A percentile compares a stretch with the other conserved stretches of the same genome.
These are phyloP conservation scores for Hirtodrosophila duncani DNA, from an alignment of 2,888 invertebrate species.

Conservation along the genomic window DNA sequence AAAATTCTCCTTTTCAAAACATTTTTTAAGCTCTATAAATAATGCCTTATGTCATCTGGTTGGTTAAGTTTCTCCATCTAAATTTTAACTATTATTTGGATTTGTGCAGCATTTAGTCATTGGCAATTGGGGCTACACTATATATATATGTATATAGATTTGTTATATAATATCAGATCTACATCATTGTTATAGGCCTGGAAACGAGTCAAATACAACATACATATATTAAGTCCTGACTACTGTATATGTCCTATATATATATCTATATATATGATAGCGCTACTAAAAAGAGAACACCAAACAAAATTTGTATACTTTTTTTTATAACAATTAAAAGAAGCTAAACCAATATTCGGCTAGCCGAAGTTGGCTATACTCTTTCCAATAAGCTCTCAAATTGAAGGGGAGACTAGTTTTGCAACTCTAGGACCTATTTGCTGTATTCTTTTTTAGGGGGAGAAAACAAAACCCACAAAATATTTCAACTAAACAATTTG, in stretches of 20 bases:
- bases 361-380: slow-evolving; percentile 31
- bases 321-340: slow-evolving; percentile 41
- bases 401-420: not conserved
- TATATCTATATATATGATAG: not conserved
- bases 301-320: slow-evolving; percentile 15
- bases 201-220: slow-evolving; percentile 28
- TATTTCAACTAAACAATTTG: slow-evolving; percentile 55
- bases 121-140: slow-evolving; percentile 11
- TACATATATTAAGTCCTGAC: slow-evolving; percentile 3
- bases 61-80: slow-evolving; percentile 13
- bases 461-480: slow-evolving; percentile 52
- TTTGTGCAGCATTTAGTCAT: slow-evolving; percentile 32
- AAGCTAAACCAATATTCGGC: slow-evolving; percentile 45
- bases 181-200: too few relatives aligned
- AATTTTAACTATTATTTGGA: slow-evolving; percentile 58
- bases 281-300: slow-evolving; percentile 23
- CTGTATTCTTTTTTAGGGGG: slow-evolving; percentile 13
- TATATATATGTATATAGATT: not conserved
- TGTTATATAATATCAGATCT: slow-evolving; percentile 22
- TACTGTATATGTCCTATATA: slow-evolving; percentile 2
- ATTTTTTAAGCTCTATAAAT: slow-evolving; percentile 35
- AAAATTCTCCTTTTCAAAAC: slow-evolving; percentile 27
- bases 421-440: not conserved
- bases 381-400: slow-evolving; percentile 35
- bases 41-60: slow-evolving; percentile 16